phyloP scores from a whole-genome alignment of 2,888 invertebrate genomes.

The Noctua janthina region DNA sequence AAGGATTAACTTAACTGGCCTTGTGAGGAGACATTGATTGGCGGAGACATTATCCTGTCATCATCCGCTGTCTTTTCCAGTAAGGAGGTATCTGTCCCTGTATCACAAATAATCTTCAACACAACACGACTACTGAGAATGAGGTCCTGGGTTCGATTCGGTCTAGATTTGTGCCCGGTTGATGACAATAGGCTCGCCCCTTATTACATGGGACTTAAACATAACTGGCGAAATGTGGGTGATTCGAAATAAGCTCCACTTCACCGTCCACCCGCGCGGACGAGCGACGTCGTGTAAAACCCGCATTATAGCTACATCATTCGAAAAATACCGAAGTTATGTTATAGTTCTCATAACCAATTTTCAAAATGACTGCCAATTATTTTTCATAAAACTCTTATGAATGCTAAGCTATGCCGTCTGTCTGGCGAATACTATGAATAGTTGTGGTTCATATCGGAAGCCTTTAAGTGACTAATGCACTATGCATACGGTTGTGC shows the following conservation, averaged over 20 bases:
- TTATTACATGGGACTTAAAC: too few relatives aligned
- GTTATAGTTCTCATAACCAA: background rate
- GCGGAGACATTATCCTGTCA: background rate
- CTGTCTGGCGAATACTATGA: background rate
- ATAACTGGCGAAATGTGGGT: too few relatives aligned
- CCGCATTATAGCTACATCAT: background rate
- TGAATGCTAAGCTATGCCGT: background rate
- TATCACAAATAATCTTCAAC: background rate
- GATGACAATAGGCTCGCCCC: too few relatives aligned
- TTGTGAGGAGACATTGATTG: slow-evolving; percentile 12
- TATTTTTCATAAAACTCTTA: background rate
- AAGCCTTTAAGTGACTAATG: slow-evolving; percentile 47
- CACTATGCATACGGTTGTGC: slow-evolving; percentile 49
- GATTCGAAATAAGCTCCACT: too few relatives aligned
- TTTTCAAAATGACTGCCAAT: background rate
- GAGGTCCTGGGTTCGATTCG: too few relatives aligned
- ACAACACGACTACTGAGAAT: too few relatives aligned
- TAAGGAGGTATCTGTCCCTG: background rate
- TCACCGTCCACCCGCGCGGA: too few relatives aligned
- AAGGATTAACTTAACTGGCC: slow-evolving; percentile 8
- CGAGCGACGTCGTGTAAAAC: too few relatives aligned
- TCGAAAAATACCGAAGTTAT: background rate
- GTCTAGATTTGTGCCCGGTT: too few relatives aligned
- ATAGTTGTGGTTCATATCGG: slow-evolving; percentile 15
- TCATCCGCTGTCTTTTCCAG: background rate